Conservation (phyloP, 1,140 invertebrate species). For the Atopsyche davidsoni region DNA sequence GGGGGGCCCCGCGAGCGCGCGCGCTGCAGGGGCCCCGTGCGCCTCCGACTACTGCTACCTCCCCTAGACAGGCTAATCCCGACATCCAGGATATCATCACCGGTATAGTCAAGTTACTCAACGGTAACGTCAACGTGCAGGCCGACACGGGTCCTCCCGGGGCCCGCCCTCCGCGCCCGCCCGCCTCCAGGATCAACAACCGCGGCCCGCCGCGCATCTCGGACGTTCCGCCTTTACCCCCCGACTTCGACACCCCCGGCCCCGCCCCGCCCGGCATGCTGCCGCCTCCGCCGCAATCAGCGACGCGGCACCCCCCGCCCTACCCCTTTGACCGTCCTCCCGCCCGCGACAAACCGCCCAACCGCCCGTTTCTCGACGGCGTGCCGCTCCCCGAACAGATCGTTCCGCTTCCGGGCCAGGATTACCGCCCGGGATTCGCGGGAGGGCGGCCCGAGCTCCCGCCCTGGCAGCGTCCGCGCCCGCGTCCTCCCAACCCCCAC, state of each 20-base stretch:
- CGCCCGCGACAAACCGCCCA: slow-evolving; percentile 33
- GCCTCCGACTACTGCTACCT: slow-evolving; percentile 41
- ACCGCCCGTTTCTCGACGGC: slow-evolving; percentile 56
- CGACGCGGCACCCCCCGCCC: slow-evolving; percentile 53
- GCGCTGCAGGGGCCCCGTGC: slow-evolving; percentile 58
- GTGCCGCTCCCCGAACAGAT: slow-evolving; percentile 70
- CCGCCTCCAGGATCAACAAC: slow-evolving; percentile 76
- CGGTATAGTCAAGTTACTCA: slow-evolving; percentile 80
- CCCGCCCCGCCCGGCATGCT: slow-evolving; percentile 36
- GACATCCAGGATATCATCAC: slow-evolving; percentile 89
- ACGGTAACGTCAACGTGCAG: slow-evolving; percentile 80
- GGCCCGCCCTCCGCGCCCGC: slow-evolving; percentile 49
- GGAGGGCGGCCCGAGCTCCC: slow-evolving; percentile 47
- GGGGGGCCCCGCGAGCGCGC: slow-evolving; percentile 61
- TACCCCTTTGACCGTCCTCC: slow-evolving; percentile 63
- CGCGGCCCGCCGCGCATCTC: slow-evolving; percentile 77
- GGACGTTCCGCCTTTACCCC: slow-evolving; percentile 61
- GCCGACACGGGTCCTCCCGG: slow-evolving; percentile 57
- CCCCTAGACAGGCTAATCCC: slow-evolving; percentile 49
- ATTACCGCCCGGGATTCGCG: slow-evolving; percentile 49
- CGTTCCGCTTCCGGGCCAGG: slow-evolving; percentile 49
- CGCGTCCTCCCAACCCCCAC: slow-evolving; percentile 37
- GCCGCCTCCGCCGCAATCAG: slow-evolving; percentile 42
- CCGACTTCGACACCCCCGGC: slow-evolving; percentile 60
- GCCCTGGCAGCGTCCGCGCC: slow-evolving; percentile 55